A percentile compares a stretch with the other conserved stretches of the same genome.
Conservation (phyloP, 2,888 invertebrate species). For the Crematogaster levior region DNA sequence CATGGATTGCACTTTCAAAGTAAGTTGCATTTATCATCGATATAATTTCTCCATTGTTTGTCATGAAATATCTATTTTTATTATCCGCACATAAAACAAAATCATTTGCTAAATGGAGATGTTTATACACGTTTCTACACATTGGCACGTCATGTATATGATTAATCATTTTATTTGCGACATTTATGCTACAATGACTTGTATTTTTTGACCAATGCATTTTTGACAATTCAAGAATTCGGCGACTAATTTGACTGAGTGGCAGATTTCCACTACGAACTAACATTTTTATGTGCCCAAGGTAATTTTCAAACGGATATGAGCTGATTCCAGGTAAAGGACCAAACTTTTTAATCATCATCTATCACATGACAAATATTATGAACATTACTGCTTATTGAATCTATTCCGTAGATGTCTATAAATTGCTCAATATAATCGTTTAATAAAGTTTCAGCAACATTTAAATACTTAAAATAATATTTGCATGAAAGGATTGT, state of each 20-base stretch:
- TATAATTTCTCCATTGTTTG: background rate
- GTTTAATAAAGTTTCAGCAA: conserved; percentile 35
- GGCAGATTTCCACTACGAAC: conserved; percentile 55
- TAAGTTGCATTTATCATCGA: conserved; percentile 22
- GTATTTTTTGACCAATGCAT: background rate
- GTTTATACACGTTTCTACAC: background rate
- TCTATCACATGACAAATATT: conserved; percentile 59
- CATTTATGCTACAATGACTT: background rate
- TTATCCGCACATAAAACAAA: background rate
- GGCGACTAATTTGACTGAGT: conserved; percentile 49
- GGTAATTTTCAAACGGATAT: conserved; percentile 45
- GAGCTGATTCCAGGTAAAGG: conserved; percentile 41
- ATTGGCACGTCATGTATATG: background rate
- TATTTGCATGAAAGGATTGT: conserved; percentile 24
- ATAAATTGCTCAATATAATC: conserved; percentile 57
- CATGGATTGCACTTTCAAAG: background rate
- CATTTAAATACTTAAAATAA: background rate
- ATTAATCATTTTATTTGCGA: conserved; percentile 6
- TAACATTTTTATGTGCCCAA: conserved; percentile 46
- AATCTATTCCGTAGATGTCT: conserved; percentile 53
- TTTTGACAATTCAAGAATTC: conserved; percentile 50
- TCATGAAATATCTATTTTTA: conserved; percentile 7
- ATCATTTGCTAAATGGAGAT: background rate
- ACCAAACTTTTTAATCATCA: conserved; percentile 63
- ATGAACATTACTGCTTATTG: conserved; percentile 59